phyloP scores from a whole-genome alignment of 2,888 invertebrate species.

The Idaea aversata region DNA sequence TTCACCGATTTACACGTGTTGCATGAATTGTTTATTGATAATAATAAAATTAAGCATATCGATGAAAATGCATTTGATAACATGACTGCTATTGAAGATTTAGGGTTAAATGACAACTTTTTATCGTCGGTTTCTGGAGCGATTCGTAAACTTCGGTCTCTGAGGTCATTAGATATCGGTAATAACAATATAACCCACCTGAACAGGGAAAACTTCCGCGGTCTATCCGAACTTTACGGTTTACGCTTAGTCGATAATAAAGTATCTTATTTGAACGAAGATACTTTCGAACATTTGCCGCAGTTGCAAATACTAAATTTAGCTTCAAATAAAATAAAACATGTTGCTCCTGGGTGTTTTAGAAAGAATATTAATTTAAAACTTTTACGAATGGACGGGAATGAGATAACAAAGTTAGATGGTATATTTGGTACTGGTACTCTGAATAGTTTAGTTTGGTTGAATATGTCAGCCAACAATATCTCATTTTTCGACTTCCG shows the following conservation, averaged over 20 bases:
- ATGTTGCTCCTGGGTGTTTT: slow-evolving; percentile 87
- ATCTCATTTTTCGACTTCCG: slow-evolving; percentile 88
- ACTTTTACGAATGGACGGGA: slow-evolving; percentile 87
- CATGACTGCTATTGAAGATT: slow-evolving; percentile 87
- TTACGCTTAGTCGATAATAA: slow-evolving; percentile 90
- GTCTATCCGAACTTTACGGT: slow-evolving; percentile 86
- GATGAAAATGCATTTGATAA: slow-evolving; percentile 87
- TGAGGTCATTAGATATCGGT: slow-evolving; percentile 89
- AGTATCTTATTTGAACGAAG: slow-evolving; percentile 86
- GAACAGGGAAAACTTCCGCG: slow-evolving; percentile 85
- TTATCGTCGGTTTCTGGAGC: slow-evolving; percentile 84
- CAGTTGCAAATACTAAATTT: slow-evolving; percentile 89
- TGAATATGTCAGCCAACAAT: slow-evolving; percentile 90
- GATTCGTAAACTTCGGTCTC: slow-evolving; percentile 83
- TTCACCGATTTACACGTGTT: slow-evolving; percentile 86
- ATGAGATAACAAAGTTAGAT: slow-evolving; percentile 86
- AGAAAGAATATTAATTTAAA: slow-evolving; percentile 85
- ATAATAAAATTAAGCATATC: slow-evolving; percentile 85
- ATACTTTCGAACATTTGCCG: slow-evolving; percentile 86
- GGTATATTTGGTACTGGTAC: slow-evolving; percentile 83
- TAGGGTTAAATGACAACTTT: slow-evolving; percentile 86
- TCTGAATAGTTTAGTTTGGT: slow-evolving; percentile 86
- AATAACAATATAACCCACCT: slow-evolving; percentile 89
- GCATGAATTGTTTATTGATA: slow-evolving; percentile 86
- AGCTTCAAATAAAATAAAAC: slow-evolving; percentile 87